Base-by-base conservation (phyloP, 2,113 vertebrate genomes). In the Corythaeola cristata region DNA sequence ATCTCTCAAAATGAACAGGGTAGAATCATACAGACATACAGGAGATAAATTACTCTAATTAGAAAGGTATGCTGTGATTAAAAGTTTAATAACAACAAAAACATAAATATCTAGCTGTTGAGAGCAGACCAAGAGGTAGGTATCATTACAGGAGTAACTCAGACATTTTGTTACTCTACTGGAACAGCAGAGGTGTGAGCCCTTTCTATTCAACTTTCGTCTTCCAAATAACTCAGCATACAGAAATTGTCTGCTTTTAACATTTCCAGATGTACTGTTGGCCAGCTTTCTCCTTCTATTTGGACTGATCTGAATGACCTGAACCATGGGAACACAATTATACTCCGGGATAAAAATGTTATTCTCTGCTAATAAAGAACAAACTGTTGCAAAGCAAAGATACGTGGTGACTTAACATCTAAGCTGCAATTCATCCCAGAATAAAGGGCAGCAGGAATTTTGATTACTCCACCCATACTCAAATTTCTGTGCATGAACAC, bases 211-310 rank as follows among this genome's bases (percentile, higher is more conserved):
- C 87, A 89, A 39, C 78, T 73, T 69, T 67, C 35, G 83, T 89
- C 64, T 96, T 72, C 39, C 89, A 69, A 86, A 86, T 28, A 90
- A 55, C 35, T 87, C 58, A 90, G 66, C 44, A 80, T 8, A 69
- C 45, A 88, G 75, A 95, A 97, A 66, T 64, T 78, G 44, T 49
- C 94, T 77, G 52, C 85, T 73, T 86, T 90, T 91, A 96, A 91
- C 82, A 90, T 90, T 98, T 97, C 95, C 96, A 98, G 97, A 97
- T 98, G 94, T 94, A 92, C 21, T 95, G 82, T 96, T 97, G 95
- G 97, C 56, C 77, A 84, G 50, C 41, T 86, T 96, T 69, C 16
- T 2, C 66, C 35, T 96, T 97, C 85, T 85, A 22, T 82, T 97
- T 96, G 94, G 55, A 76, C 67, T 83, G 60, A 72, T 59, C 35